phyloP scores from a whole-genome alignment of 1,140 invertebrate species.

The Thrips palmi region DNA sequence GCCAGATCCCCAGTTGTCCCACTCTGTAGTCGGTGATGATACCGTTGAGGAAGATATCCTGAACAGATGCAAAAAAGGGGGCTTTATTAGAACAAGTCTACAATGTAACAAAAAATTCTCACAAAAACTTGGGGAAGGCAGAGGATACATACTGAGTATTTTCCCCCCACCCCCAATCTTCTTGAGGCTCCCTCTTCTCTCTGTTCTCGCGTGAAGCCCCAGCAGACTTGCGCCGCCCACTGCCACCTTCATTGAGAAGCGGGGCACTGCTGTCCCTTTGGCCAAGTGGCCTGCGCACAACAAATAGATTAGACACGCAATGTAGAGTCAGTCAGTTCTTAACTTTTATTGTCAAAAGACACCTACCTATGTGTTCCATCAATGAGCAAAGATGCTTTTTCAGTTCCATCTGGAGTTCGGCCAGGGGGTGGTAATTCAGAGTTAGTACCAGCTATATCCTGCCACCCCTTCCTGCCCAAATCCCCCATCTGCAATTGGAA shows the following conservation, averaged over 20 bases:
- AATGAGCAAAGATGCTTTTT: slow-evolving; percentile 29
- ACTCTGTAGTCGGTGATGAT: background rate
- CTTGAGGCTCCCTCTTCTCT: no score
- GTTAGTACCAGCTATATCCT: slow-evolving; percentile 37
- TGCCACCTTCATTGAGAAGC: slow-evolving; percentile 21
- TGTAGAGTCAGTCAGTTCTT: background rate
- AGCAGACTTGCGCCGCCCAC: slow-evolving; percentile 15
- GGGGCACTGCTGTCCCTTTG: no score
- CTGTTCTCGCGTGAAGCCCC: slow-evolving; percentile 13
- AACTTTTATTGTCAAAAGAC: slow-evolving; percentile 17
- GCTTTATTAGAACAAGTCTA: no score
- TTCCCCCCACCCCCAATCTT: no score
- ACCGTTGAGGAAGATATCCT: background rate
- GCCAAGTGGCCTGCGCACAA: slow-evolving; percentile 24
- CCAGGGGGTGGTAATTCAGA: slow-evolving; percentile 23
- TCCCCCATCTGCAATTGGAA: slow-evolving; percentile 44
- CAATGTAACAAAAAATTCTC: no score
- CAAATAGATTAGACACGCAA: slow-evolving; percentile 13
- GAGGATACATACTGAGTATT: no score
- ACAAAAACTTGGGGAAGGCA: no score
- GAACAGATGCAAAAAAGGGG: slow-evolving; percentile 11
- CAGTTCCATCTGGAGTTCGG: slow-evolving; percentile 23
- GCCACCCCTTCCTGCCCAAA: slow-evolving; percentile 47
- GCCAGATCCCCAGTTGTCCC: background rate
- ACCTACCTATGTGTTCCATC: slow-evolving; percentile 7